Evolutionary conservation across 2,113 vertebrate genomes (phyloP), one percentile per base, ranked within the genome.

Genomic region (Harpagus bidentatus): DNA sequence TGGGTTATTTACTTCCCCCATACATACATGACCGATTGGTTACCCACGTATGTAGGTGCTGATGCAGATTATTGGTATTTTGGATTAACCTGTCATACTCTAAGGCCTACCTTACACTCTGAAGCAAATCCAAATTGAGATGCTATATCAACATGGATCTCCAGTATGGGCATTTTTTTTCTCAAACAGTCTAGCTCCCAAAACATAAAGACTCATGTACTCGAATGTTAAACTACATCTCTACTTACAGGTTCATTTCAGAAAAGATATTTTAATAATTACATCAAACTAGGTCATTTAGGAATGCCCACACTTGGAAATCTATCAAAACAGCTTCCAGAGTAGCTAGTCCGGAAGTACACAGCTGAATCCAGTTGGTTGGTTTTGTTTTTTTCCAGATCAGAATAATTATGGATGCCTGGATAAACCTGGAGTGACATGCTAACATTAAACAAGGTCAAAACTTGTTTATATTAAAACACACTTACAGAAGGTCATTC

Each of bases 401-500:
- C 40, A 93, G 16, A 76, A 84, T 18, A 87, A 76, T 77, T 58
- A 53, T 5, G 12, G 34, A 85, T 34, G 45, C 25, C 53, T 43
- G 47, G 34, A 95, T 56, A 93, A 89, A 82, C 56, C 65, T 47
- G 34, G 38, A 94, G 47, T 34, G 59, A 89, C 50, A 61, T 9
- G 20, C 19, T 66, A 82, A 61, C 52, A 85, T 65, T 38, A 74
- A 81, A 78, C 83, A 94, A 97, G 77, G 89, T 93, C 91, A 93
- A 65, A 84, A 82, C 43, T 72, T 93, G 84, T 79, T 96, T 94
- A 71, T 43, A 65, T 63, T 71, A 87, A 84, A 86, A 61, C 52
- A 61, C 47, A 29, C 10, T 88, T 80, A 52, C 3, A 15, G 59
- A 91, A 91, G 73, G 90, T 76, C 62, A 48, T 47, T 76, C 47